Conservation (phyloP, 2,797 vertebrate species). For the Monodelphis domestica region DNA sequence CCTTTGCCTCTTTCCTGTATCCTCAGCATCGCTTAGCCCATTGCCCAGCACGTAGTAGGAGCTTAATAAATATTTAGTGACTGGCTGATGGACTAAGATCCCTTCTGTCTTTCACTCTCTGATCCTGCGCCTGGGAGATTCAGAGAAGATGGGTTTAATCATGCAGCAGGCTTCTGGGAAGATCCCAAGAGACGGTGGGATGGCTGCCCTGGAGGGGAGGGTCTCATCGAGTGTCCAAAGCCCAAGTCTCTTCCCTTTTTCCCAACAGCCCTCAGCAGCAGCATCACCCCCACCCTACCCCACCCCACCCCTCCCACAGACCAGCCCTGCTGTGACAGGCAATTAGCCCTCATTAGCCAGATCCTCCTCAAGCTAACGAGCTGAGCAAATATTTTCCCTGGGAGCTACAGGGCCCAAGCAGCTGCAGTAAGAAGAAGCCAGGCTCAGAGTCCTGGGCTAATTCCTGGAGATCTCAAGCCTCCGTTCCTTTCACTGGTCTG, state of each 20-base stretch:
- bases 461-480: not conserved
- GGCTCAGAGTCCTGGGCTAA: not conserved
- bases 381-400: conserved; percentile 66
- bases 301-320: not conserved
- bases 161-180: not conserved
- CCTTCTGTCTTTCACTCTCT: not conserved
- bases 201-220: not conserved
- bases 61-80: not conserved
- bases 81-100: too few relatives aligned
- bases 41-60: not conserved
- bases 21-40: not conserved
- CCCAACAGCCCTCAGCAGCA: not conserved
- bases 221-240: not conserved
- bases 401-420: not conserved
- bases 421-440: not conserved
- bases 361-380: conserved; percentile 25
- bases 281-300: not conserved
- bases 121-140: not conserved
- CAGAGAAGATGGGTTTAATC: not conserved
- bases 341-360: conserved; percentile 66
- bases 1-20: too few relatives aligned
- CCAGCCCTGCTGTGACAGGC: conserved; percentile 15
- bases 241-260: not conserved
- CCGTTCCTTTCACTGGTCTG: not conserved
- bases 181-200: not conserved